Base-by-base conservation (phyloP, 1,140 invertebrate species). In the Sipha flava region DNA sequence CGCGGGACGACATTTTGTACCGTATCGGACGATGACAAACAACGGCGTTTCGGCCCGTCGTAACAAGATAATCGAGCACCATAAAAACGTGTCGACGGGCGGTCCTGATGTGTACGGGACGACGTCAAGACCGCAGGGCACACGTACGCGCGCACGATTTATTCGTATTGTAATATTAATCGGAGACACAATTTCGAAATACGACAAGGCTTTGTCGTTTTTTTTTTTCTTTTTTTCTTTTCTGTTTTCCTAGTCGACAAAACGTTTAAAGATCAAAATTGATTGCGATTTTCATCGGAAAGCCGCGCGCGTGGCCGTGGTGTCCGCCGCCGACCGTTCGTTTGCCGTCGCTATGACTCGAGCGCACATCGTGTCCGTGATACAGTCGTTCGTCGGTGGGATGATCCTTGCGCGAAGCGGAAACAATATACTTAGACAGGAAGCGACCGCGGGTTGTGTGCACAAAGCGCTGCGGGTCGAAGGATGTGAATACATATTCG, bases 31-130 rank as follows among this genome's bases (percentile, higher is more conserved):
- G 73, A 77, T 77, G 73, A 77, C 73, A 77, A 77, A 77, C 73
- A 29, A 40, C 29, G 73, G 23, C 73, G 73, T 77, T 77, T 37
- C 31, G 6, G 52, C 18, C 34, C 52, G 73, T 77, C 52, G 52
- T 77, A 77, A 77, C 72, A 59, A 77, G 73, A 77, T 77, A 77
- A 77, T 77, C 73, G 73, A 77, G 73, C 52, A 77, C 21, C 52
- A 52, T 59, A 77, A 75, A 77, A 57, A 59, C 52, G 43, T 47
- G 52, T 57, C 73, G 34, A 54, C 73, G 52, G 73, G 73, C 34
- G 73, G 73, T 77, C 73, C 29, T 31, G 40, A 23, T 29, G 66
- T 18, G n/a, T n/a, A n/a, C 23, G 2, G 64, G 3, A 29, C 40
- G 14, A 49, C 47, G 70, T 75, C 70, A 54, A 52, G 54, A 57